Evolutionary conservation across 2,888 invertebrate genomes (phyloP).

Genomic region (Gortyna flavago): DNA sequence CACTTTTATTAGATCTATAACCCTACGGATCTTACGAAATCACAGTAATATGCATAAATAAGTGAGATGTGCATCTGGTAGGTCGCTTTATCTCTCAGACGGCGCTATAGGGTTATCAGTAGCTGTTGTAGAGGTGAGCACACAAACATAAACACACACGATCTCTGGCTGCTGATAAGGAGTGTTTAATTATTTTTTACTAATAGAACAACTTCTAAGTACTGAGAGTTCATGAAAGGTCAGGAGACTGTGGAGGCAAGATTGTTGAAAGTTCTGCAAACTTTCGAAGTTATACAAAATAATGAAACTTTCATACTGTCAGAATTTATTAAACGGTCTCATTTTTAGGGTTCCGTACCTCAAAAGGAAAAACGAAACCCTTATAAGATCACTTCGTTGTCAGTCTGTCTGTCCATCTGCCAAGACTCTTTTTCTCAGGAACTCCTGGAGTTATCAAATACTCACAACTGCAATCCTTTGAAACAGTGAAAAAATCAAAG

Average conservation of each 20-base stretch:
- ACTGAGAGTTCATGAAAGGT: conserved; percentile 52
- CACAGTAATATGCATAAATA: conserved; percentile 53
- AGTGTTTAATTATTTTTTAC: conserved; percentile 54
- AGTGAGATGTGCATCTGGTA: conserved; percentile 59
- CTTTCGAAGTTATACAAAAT: conserved; percentile 12
- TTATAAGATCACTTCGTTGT: no score
- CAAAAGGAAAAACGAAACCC: no score
- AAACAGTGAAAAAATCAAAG: no score
- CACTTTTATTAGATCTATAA: conserved; percentile 60
- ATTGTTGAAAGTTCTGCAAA: conserved; percentile 39
- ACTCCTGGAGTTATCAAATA: no score
- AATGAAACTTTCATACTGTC: conserved; percentile 11
- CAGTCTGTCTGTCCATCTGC: no score
- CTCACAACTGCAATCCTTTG: no score
- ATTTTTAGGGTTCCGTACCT: neutral
- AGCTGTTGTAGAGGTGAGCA: conserved; percentile 50
- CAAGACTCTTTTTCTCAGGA: no score
- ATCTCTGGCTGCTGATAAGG: conserved; percentile 52
- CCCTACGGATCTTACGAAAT: conserved; percentile 53
- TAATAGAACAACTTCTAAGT: conserved; percentile 41
- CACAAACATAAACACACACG: conserved; percentile 59
- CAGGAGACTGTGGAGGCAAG: conserved; percentile 10
- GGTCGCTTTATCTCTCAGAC: conserved; percentile 63
- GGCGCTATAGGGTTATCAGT: conserved; percentile 66
- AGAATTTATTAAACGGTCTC: conserved; percentile 23